These are phyloP conservation scores for Arrhopalites spinosus DNA, from an alignment of 2,888 invertebrate species.

Conservation along the genomic window DNA sequence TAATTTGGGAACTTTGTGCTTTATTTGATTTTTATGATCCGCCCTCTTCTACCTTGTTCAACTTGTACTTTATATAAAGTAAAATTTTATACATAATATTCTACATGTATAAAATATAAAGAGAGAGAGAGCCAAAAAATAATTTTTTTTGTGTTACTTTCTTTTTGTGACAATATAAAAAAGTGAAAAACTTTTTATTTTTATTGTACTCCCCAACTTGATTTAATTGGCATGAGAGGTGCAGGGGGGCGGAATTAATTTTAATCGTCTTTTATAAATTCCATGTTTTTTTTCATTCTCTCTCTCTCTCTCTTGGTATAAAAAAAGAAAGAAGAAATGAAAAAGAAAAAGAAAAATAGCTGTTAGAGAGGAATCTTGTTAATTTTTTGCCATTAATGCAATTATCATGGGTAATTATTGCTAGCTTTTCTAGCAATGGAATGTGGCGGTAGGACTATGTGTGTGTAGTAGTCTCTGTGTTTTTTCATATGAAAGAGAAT, in stretches of 20 bases:
- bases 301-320: background rate
- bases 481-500: background rate
- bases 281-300: slow-evolving; percentile 11
- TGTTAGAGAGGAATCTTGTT: slow-evolving; percentile 40
- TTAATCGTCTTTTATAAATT: slow-evolving; percentile 41
- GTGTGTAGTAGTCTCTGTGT: background rate
- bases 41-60: slow-evolving; percentile 5
- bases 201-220: background rate
- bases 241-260: slow-evolving; percentile 38
- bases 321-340: background rate
- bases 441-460: background rate
- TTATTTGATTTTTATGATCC: slow-evolving; percentile 37
- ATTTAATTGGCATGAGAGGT: slow-evolving; percentile 29
- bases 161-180: too few species aligned
- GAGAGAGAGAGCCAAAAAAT: too few species aligned
- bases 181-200: background rate
- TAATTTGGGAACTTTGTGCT: slow-evolving; percentile 33
- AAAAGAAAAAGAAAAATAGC: slow-evolving; percentile 23
- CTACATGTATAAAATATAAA: background rate
- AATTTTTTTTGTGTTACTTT: background rate
- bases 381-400: slow-evolving; percentile 45
- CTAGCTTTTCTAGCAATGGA: slow-evolving; percentile 28
- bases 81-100: too few species aligned
- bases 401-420: slow-evolving; percentile 47
- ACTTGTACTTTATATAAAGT: too few species aligned